Conservation (phyloP, 2,888 invertebrate genomes). For the Drosophila subsilvestris region DNA sequence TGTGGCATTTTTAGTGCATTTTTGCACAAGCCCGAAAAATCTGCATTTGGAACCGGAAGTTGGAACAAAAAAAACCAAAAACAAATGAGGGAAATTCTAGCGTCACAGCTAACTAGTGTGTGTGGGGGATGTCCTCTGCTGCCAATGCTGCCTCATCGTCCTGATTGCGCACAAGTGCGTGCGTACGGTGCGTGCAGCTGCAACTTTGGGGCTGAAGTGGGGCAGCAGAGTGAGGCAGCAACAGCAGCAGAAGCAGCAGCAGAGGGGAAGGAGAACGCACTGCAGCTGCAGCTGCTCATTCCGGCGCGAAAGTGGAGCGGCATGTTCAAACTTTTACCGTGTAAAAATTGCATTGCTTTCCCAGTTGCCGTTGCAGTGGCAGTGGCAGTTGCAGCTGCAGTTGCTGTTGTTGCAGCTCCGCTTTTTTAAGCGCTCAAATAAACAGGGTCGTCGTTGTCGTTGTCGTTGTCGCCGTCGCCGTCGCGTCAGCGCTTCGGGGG, state of each 20-base stretch:
- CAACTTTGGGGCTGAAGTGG: conserved; percentile 57
- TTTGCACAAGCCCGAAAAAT: conserved; percentile 16
- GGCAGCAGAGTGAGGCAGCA: conserved; percentile 37
- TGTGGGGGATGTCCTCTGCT: not conserved
- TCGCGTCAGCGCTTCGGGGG: conserved; percentile 57
- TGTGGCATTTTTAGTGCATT: conserved; percentile 33
- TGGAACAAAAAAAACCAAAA: conserved; percentile 2
- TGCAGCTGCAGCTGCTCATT: conserved; percentile 60
- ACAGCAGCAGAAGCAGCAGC: conserved; percentile 12
- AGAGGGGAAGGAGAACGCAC: conserved; percentile 9
- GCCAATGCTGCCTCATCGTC: conserved; percentile 40
- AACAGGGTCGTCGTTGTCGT: conserved; percentile 67
- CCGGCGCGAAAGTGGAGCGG: conserved; percentile 75
- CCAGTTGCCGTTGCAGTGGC: conserved; percentile 58
- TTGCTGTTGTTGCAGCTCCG: conserved; percentile 54
- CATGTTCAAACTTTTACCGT: conserved; percentile 76
- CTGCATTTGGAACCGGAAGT: conserved; percentile 5
- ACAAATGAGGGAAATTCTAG: conserved; percentile 3
- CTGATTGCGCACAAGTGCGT: conserved; percentile 77
- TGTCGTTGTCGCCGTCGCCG: conserved; percentile 22
- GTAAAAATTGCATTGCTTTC: conserved; percentile 71
- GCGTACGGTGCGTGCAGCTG: conserved; percentile 61
- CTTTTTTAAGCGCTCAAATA: conserved; percentile 75
- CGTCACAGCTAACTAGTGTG: not conserved
- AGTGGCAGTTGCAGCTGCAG: conserved; percentile 49